A percentile compares a stretch with the other conserved stretches of the same genome.
These are phyloP conservation scores for Flabesymbios commensalis DNA, from an alignment of 2,888 invertebrate species.

Conservation along the genomic window DNA sequence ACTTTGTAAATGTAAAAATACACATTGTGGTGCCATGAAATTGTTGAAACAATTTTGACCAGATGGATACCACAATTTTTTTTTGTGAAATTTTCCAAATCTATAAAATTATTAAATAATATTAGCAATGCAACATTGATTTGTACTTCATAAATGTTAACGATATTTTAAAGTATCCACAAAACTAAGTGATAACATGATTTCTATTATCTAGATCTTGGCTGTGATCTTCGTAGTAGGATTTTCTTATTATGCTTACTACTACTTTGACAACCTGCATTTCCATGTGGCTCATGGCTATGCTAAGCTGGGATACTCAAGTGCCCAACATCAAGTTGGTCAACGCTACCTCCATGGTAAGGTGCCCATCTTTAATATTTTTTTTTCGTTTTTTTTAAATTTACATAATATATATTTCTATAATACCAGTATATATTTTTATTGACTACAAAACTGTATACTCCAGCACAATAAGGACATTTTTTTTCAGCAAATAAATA, in stretches of 20 bases:
- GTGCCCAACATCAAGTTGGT: constrained; percentile 63
- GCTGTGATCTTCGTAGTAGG: constrained; percentile 26
- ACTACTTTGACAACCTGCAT: constrained; percentile 62
- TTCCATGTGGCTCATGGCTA: constrained; percentile 62
- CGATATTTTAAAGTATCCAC: too few species aligned
- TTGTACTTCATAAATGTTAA: too few species aligned
- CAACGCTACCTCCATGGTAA: constrained; percentile 62
- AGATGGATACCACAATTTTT: too few species aligned
- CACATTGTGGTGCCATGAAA: too few species aligned
- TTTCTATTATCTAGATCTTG: constrained; percentile 8
- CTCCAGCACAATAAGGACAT: too few species aligned
- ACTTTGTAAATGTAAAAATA: too few species aligned
- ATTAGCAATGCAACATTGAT: too few species aligned
- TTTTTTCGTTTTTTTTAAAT: neutral
- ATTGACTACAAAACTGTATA: neutral
- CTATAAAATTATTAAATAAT: too few species aligned
- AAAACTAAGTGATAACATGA: neutral
- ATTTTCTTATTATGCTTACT: constrained; percentile 59
- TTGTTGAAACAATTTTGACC: too few species aligned
- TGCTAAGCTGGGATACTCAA: constrained; percentile 61
- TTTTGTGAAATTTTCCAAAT: too few species aligned
- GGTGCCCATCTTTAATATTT: neutral
- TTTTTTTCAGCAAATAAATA: neutral
- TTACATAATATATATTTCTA: neutral
- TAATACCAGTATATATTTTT: neutral